Conservation (phyloP, 2,888 invertebrate species). For the Venusia cambrica region DNA sequence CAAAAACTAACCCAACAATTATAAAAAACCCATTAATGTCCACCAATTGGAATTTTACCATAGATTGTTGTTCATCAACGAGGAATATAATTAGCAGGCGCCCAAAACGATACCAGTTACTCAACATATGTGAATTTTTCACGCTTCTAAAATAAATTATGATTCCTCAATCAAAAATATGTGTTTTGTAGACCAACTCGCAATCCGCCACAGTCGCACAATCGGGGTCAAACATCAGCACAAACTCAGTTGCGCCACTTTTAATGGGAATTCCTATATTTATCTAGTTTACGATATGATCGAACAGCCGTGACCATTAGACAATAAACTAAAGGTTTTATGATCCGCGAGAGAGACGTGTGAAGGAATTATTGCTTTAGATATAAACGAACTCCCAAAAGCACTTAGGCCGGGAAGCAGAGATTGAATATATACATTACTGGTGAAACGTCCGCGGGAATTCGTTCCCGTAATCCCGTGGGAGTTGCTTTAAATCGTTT, state of each 20-base stretch:
- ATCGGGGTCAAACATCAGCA: slow-evolving; percentile 42
- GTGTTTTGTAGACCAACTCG: slow-evolving; percentile 15
- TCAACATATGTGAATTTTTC: slow-evolving; percentile 11
- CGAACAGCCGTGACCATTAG: slow-evolving; percentile 56
- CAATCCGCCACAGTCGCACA: slow-evolving; percentile 24
- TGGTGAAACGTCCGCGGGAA: too few species aligned
- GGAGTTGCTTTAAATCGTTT: too few species aligned
- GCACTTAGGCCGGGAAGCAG: slow-evolving; percentile 38
- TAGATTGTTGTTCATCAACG: slow-evolving; percentile 4
- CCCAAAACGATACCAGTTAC: too few species aligned
- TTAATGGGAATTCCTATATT: slow-evolving; percentile 53
- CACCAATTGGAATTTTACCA: slow-evolving; percentile 7
- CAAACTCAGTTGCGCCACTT: slow-evolving; percentile 45
- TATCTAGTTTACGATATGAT: slow-evolving; percentile 47
- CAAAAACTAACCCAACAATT: too few species aligned
- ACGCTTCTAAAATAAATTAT: slow-evolving; percentile 3
- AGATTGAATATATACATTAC: slow-evolving; percentile 25
- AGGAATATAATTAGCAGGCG: slow-evolving; percentile 10
- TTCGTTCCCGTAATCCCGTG: too few species aligned
- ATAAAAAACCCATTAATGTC: too few species aligned
- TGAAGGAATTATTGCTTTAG: slow-evolving; percentile 47
- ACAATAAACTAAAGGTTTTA: slow-evolving; percentile 56
- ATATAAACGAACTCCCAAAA: slow-evolving; percentile 45
- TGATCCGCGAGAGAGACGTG: slow-evolving; percentile 46
- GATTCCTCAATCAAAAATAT: slow-evolving; percentile 7